Base-by-base conservation (phyloP, 2,797 vertebrate genomes). In the Falco peregrinus region DNA sequence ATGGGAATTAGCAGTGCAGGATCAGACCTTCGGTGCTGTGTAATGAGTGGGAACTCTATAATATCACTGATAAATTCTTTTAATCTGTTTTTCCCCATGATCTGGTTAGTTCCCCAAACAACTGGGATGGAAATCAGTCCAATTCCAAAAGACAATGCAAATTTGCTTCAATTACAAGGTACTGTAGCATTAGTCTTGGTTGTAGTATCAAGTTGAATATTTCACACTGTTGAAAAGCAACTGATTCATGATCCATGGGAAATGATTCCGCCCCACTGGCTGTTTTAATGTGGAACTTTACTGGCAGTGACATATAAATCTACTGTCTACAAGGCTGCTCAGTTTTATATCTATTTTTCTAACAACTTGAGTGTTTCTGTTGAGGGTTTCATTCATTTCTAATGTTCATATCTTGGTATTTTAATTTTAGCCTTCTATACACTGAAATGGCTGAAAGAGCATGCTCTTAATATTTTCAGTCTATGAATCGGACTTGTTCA, bases 181-280 rank as follows among this genome's bases (percentile, higher is more conserved):
- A 75, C 81, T 2, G 1, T 89, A 87, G 57, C 74, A 85, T 97
- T 94, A 94, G 81, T 95, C 91, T 96, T 95, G 51, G 71, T 89
- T 85, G 76, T 53, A 88, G 84, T 45, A 93, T 59, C 54, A 71
- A 93, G 89, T 29, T 93, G 92, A 97, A 89, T 14, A 10, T 43
- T 22, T 48, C 51, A 43, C 25, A 13, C 31, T n/a, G 47, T 77
- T 69, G 67, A 89, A 96, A 95, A 95, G 78, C 61, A 51, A 57
- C n/a, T 95, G 96, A 96, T 97, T 97, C 82, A 96, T 90, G 94
- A 92, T 96, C 81, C 93, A 50, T 86, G 86, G 90, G 95, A 97
- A 96, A 85, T 60, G 8, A 92, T 93, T 95, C 89, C 43, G 3
- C 91, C 94, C 94, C 65, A 96, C 84, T 1, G 31, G 89, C 96